Conservation (phyloP, 2,113 vertebrate species). For the Periophthalmus modestus region DNA sequence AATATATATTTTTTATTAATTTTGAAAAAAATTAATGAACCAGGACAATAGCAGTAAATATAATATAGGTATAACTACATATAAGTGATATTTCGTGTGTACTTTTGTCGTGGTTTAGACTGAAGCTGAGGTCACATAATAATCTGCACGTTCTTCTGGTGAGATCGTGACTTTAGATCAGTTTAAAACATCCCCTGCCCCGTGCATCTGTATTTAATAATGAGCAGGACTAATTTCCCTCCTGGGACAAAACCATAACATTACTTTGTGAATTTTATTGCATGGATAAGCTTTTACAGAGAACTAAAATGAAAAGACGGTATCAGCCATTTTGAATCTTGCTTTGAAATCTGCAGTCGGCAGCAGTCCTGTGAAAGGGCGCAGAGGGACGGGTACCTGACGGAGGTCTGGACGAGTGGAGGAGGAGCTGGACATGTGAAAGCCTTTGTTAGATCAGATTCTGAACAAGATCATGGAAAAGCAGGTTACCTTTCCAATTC, state of each 20-base stretch:
- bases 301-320: conserved; percentile 20
- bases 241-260: neutral
- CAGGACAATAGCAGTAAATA: too few relatives aligned
- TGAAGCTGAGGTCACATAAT: too few relatives aligned
- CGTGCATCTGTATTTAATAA: too few relatives aligned
- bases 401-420: conserved; percentile 4
- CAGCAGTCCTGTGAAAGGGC: conserved; percentile 20
- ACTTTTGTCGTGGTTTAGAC: too few relatives aligned
- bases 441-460: conserved; percentile 43
- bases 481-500: conserved; percentile 20
- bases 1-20: too few relatives aligned
- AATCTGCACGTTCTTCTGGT: too few relatives aligned
- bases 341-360: conserved; percentile 48
- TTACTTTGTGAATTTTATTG: conserved; percentile 1
- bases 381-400: conserved; percentile 25
- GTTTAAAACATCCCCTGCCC: too few relatives aligned
- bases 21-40: too few relatives aligned
- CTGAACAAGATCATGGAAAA: conserved; percentile 43
- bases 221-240: neutral
- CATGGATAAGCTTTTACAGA: conserved; percentile 26
- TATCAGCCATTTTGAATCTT: conserved; percentile 25
- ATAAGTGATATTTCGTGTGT: too few relatives aligned
- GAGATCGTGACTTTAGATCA: too few relatives aligned
- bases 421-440: neutral
- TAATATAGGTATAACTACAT: too few relatives aligned